Evolutionary conservation across 2,888 invertebrate genomes (phyloP).

Genomic region (Andrena camellia): DNA sequence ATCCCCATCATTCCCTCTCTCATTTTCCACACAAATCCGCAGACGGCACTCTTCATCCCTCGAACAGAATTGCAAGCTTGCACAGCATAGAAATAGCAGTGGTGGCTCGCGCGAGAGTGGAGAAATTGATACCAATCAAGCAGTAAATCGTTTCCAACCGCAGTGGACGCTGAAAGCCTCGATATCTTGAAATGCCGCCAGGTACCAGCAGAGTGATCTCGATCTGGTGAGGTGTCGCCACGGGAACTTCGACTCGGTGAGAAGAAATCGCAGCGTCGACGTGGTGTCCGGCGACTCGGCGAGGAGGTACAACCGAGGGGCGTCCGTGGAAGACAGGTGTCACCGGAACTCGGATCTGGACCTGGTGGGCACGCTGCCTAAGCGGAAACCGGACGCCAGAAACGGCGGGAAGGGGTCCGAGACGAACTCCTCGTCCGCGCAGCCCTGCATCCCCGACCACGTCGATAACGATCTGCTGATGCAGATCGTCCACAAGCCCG

Average conservation of each 20-base stretch:
- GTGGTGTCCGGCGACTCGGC: slow-evolving; percentile 62
- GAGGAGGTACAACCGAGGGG: slow-evolving; percentile 63
- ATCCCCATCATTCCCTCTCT: not conserved
- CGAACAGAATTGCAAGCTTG: too few relatives aligned
- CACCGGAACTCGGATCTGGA: slow-evolving; percentile 78
- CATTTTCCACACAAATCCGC: too few relatives aligned
- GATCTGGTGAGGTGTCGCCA: slow-evolving; percentile 81
- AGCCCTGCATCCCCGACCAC: slow-evolving; percentile 46
- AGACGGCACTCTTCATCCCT: too few relatives aligned
- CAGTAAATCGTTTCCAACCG: not conserved
- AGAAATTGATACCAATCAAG: not conserved
- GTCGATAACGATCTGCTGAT: slow-evolving; percentile 75
- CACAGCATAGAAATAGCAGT: not conserved
- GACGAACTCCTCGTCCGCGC: slow-evolving; percentile 63
- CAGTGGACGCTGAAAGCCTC: not conserved
- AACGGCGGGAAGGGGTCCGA: slow-evolving; percentile 61
- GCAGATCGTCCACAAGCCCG: slow-evolving; percentile 80
- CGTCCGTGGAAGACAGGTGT: slow-evolving; percentile 72
- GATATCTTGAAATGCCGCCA: slow-evolving; percentile 40
- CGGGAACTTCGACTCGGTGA: slow-evolving; percentile 77
- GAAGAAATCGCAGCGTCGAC: slow-evolving; percentile 75
- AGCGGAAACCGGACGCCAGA: slow-evolving; percentile 70
- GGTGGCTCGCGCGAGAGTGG: too few relatives aligned
- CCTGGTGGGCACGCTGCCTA: slow-evolving; percentile 80
- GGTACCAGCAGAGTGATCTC: slow-evolving; percentile 81